Evolutionary conservation across 2,797 vertebrate genomes (phyloP), one percentile per base, ranked within the genome.

Genomic region (Gallinago stenura): DNA sequence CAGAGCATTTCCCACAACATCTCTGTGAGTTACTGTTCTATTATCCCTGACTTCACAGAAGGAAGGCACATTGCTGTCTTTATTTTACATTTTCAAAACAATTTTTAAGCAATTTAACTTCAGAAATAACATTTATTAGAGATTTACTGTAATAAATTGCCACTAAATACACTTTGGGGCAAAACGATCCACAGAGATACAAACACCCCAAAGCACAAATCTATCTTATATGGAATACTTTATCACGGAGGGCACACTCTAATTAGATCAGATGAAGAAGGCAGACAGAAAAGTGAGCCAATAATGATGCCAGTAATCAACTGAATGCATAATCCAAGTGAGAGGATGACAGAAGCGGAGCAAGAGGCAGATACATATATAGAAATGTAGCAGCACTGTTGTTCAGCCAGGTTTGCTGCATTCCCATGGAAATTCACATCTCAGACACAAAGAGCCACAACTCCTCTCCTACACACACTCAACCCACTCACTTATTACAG

Each of bases 251-350:
- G 25, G 11, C 28, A 80, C 37, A 72, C 57, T 26, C 12, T 78
- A 90, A 89, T 81, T 83, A 87, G 33, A 69, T 43, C 79, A 78
- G 61, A 92, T 75, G 54, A 56, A 86, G 69, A 88, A 97, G 90
- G 7, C 39, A 83, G 75, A 71, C 18, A 17, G 68, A 94, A 91
- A 80, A 81, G 33, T 65, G 66, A 70, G 41, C 28, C 86, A 90
- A 64, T 51, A 61, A 89, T 37, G 51, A 64, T 39, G 46, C 6
- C 70, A 83, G 56, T n/a, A 72, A 35, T 50, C 37, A 76, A 79
- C 10, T 80, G 53, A 76, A 66, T 54, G 60, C 39, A 61, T 57
- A 82, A 91, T 80, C 50, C 58, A 80, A 93, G 69, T 61, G 39
- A 76, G 2, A 72, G 50, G 13, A 20, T 26, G 72, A 82, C 39